A percentile compares a stretch with the other conserved stretches of the same genome.
Evolutionary conservation across 2,113 vertebrate genomes (phyloP).

Genomic region (Nothocercus julius): DNA sequence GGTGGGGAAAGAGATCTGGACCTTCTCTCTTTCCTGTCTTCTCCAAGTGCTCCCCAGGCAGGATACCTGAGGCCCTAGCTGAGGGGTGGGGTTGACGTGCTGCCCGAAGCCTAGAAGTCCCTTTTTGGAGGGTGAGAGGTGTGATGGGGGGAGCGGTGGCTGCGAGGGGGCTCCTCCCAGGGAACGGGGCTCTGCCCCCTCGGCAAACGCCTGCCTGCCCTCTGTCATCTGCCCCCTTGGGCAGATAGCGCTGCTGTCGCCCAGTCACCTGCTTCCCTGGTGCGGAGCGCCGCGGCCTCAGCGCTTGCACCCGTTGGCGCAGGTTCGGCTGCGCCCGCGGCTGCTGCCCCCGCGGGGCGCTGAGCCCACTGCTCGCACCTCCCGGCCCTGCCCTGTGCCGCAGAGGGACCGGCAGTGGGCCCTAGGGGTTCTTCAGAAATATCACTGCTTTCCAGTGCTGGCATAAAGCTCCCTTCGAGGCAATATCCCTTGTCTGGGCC

Average conservation of each 20-base stretch:
- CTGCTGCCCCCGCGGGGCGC: neutral
- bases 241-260: neutral
- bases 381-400: neutral
- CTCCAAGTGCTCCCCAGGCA: neutral
- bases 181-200: neutral
- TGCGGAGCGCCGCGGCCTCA: neutral
- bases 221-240: neutral
- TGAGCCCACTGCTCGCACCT: neutral
- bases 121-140: neutral
- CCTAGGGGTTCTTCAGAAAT: slow-evolving; percentile 47
- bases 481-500: slow-evolving; percentile 53
- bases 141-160: neutral
- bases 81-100: neutral
- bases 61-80: neutral
- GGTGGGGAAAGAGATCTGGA: neutral
- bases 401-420: neutral
- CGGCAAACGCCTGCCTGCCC: neutral
- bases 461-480: slow-evolving; percentile 51
- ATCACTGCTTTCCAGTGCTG: slow-evolving; percentile 41
- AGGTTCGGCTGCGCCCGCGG: neutral
- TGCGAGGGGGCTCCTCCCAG: neutral
- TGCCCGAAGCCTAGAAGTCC: neutral
- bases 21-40: neutral
- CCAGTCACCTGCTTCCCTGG: neutral
- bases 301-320: neutral